Base-by-base conservation (phyloP, 1,140 invertebrate genomes). In the Pentalonia nigronervosa region DNA sequence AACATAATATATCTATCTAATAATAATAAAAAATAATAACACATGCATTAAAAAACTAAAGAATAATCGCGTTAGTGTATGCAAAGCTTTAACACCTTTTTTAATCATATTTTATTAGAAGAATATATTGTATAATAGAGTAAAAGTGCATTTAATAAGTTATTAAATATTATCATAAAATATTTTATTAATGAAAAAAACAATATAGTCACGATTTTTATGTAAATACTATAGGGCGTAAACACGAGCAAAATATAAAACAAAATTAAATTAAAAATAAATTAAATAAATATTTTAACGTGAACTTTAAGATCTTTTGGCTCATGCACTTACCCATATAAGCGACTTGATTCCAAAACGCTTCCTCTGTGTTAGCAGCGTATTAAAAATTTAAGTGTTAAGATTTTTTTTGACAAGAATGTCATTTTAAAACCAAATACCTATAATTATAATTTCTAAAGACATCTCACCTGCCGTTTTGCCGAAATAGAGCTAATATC, bases 401-500 rank as follows among this genome's bases (percentile, higher is more conserved):
- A 89, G 7, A 90, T 21, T 90, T 67, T n/a, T 67, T 25, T 89
- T 34, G 8, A 25, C 21, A 53, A 89, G 30, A 89, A 53, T 50
- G 7, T 87, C 23, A 53, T 53, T 89, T 9, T 53, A 48, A 89
- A 23, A 89, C 34, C 21, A 89, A 89, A 90, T 89, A 23, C 2
- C 8, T 34, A 30, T n/a, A 30, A 30, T 67, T 30, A 90, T 53
- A 23, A 36, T 67, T 45, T 67, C 45, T 67, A 21, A 30, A 60
- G 9, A 41, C 0, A 21, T 67, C 89, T 67, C 20, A 98, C 97
- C 97, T 98, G 96, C 97, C 97, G 95, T 98, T 97, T 95, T 97
- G 97, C 95, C 97, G 97, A 96, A 99, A 99, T 94, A 99, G 96
- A 94, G 98, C 97, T 95, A 98, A 96, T 95, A 99, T 99, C 95